Evolutionary conservation across 1,140 invertebrate genomes (phyloP).

Genomic region (Cyrtorhinus lividipennis): DNA sequence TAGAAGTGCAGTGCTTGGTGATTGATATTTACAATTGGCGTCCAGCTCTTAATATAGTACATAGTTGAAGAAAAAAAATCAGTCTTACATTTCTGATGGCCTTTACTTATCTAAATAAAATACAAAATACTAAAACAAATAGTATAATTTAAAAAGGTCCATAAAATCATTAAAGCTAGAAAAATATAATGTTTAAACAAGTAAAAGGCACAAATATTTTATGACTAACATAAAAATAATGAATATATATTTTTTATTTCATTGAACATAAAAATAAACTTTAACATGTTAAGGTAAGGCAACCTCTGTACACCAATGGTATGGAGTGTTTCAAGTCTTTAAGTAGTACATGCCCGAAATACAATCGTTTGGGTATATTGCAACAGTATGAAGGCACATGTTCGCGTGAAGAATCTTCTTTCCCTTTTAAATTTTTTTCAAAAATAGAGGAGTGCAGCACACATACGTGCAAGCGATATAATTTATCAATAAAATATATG

Average conservation of each 20-base stretch:
- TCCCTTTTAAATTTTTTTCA: neutral
- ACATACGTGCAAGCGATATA: neutral
- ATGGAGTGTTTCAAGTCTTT: neutral
- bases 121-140: slow-evolving; percentile 3
- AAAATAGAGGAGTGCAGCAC: neutral
- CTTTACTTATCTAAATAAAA: slow-evolving; percentile 10
- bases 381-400: slow-evolving; percentile 4
- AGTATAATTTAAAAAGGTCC: slow-evolving; percentile 7
- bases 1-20: slow-evolving; percentile 7
- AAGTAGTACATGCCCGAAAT: slow-evolving; percentile 5
- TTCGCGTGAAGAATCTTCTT: neutral
- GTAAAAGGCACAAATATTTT: slow-evolving; percentile 4
- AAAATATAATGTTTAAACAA: slow-evolving; percentile 10
- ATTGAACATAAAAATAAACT: slow-evolving; percentile 9
- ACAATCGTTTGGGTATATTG: neutral
- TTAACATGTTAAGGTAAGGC: neutral
- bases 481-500: neutral
- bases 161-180: slow-evolving; percentile 10
- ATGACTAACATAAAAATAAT: slow-evolving; percentile 7
- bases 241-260: slow-evolving; percentile 5
- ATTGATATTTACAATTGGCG: slow-evolving; percentile 1
- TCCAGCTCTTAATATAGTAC: slow-evolving; percentile 1
- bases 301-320: slow-evolving; percentile 9
- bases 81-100: slow-evolving; percentile 10
- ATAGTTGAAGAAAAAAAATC: slow-evolving; percentile 5